These are phyloP conservation scores for Andrena fulva DNA, from an alignment of 2,888 invertebrate species.

Conservation along the genomic window DNA sequence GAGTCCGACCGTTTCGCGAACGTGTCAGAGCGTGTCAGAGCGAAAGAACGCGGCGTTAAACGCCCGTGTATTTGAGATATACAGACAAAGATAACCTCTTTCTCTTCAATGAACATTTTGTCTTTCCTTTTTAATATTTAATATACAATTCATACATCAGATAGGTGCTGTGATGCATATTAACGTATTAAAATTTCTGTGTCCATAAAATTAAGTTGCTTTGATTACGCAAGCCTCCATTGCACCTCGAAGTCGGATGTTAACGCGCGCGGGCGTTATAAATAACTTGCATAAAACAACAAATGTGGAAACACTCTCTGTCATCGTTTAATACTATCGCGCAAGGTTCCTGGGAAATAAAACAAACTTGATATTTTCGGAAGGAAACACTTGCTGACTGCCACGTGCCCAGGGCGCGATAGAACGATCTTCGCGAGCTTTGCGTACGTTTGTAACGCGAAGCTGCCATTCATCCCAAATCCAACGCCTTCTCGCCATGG, in stretches of 20 bases:
- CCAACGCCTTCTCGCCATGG: too few species aligned
- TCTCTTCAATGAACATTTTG: too few species aligned
- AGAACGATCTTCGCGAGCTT: not conserved
- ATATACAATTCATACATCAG: too few species aligned
- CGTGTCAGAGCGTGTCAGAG: too few species aligned
- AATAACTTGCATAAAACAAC: not conserved
- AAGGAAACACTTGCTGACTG: not conserved
- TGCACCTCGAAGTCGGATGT: not conserved
- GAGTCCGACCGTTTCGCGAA: too few species aligned
- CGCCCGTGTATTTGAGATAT: too few species aligned
- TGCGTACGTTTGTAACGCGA: not conserved
- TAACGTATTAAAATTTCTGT: not conserved
- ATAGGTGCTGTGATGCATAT: too few species aligned
- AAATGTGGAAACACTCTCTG: slow-evolving; percentile 3
- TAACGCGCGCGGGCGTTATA: not conserved
- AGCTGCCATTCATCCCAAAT: too few species aligned
- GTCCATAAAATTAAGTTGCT: not conserved
- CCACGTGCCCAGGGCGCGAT: not conserved
- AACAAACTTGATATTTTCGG: slow-evolving; percentile 28
- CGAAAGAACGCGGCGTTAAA: too few species aligned
- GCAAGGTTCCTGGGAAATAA: slow-evolving; percentile 2
- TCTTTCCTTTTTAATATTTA: too few species aligned
- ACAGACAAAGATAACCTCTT: too few species aligned
- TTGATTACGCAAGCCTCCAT: not conserved
- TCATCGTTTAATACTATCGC: slow-evolving; percentile 2